These are phyloP conservation scores for Eilema griseolum DNA, from an alignment of 2,888 invertebrate species.

Conservation along the genomic window DNA sequence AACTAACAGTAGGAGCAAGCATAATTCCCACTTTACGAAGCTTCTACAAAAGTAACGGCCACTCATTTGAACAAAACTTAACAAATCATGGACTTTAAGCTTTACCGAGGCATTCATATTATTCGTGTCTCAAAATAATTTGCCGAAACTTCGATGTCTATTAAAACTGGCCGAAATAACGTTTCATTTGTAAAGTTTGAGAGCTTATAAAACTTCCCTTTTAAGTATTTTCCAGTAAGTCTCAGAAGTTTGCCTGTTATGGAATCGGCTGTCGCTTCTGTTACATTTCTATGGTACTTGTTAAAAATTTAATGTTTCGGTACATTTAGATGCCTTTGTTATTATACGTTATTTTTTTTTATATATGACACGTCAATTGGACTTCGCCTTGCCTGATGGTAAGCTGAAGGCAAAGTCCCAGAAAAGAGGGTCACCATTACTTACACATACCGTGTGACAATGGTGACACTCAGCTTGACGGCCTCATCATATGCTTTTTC, in stretches of 20 bases:
- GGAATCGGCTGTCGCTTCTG: conserved; percentile 30
- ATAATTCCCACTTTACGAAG: not conserved
- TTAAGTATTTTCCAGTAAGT: conserved; percentile 37
- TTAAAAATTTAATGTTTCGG: conserved; percentile 22
- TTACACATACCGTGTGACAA: too few species aligned
- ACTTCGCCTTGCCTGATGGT: too few species aligned
- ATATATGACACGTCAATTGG: too few species aligned
- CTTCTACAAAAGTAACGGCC: not conserved
- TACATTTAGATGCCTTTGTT: conserved; percentile 15
- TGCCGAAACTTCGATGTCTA: conserved; percentile 38
- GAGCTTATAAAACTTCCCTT: conserved; percentile 48
- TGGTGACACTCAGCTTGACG: too few species aligned
- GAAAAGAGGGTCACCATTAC: too few species aligned
- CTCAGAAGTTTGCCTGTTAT: conserved; percentile 26
- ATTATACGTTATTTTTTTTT: too few species aligned
- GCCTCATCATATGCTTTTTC: too few species aligned
- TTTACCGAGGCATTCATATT: conserved; percentile 29
- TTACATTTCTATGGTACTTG: conserved; percentile 27
- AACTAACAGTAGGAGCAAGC: not conserved
- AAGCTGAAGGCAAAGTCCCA: too few species aligned
- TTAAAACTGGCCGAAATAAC: conserved; percentile 40
- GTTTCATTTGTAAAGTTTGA: conserved; percentile 45
- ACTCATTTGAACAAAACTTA: conserved; percentile 20
- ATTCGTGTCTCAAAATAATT: conserved; percentile 40
- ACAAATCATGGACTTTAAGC: conserved; percentile 28